Conservation (phyloP, 1,140 invertebrate genomes). For the Drosophila parvula region DNA sequence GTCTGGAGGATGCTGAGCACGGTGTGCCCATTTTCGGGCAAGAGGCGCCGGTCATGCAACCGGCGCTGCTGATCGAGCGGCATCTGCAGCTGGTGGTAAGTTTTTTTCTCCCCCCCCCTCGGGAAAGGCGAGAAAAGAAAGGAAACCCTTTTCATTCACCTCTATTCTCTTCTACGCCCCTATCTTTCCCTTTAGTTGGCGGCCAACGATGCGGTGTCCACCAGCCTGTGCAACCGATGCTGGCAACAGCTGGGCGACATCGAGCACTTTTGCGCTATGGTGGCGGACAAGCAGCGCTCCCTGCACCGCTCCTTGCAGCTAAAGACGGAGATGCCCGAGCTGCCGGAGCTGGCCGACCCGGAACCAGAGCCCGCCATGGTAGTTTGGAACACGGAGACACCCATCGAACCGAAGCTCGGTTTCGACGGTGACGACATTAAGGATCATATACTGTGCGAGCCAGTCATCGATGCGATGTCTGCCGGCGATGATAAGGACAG, state of each 20-base stretch:
- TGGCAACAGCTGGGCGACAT: slow-evolving; percentile 59
- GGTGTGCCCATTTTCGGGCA: slow-evolving; percentile 85
- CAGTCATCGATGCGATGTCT: slow-evolving; percentile 63
- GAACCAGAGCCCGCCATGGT: slow-evolving; percentile 64
- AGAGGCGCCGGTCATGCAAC: slow-evolving; percentile 1
- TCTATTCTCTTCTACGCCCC: background rate
- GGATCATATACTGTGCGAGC: slow-evolving; percentile 69
- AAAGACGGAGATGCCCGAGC: slow-evolving; percentile 56
- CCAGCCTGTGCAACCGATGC: slow-evolving; percentile 52
- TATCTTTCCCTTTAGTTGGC: slow-evolving; percentile 3
- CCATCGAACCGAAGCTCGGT: slow-evolving; percentile 51
- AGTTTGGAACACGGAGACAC: slow-evolving; percentile 65
- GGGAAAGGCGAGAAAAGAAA: background rate
- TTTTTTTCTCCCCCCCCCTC: background rate
- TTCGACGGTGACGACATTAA: slow-evolving; percentile 60
- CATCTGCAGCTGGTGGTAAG: slow-evolving; percentile 49
- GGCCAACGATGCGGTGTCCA: slow-evolving; percentile 56
- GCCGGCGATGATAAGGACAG: slow-evolving; percentile 26
- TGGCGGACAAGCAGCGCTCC: slow-evolving; percentile 58
- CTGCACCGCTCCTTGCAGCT: slow-evolving; percentile 48
- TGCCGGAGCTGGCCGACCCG: slow-evolving; percentile 57
- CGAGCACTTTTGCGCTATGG: slow-evolving; percentile 63
- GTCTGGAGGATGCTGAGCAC: slow-evolving; percentile 94
- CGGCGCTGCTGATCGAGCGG: slow-evolving; percentile 37
- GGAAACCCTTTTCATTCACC: slow-evolving; percentile 5